Evolutionary conservation across 92 coral and sea anemone species (phyloP).

Genomic region (Pocillopora grandis): DNA sequence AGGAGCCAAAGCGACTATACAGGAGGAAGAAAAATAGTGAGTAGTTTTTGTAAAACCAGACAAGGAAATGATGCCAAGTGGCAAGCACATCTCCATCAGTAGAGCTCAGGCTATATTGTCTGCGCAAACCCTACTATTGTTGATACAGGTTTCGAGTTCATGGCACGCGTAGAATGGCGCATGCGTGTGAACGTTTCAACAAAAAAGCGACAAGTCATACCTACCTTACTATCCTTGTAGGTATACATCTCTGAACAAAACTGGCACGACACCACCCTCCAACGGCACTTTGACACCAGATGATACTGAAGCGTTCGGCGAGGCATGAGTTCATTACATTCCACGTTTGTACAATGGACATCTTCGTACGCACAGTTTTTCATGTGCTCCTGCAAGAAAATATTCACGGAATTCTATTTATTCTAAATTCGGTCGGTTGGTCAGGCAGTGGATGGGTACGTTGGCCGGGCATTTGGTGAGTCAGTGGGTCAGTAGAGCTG

Average conservation of each 20-base stretch:
- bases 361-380: conserved; percentile 95
- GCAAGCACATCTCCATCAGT: no score
- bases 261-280: conserved; percentile 93
- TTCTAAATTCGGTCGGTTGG: conserved; percentile 1
- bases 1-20: no score
- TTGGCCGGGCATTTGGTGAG: no score
- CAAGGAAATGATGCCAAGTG: no score
- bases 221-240: conserved; percentile 97
- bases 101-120: no score
- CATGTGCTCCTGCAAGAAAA: conserved; percentile 69
- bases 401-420: not conserved
- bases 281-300: conserved; percentile 91
- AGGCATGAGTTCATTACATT: conserved; percentile 88
- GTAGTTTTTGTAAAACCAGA: no score
- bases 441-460: not conserved
- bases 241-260: conserved; percentile 94
- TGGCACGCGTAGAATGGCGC: no score
- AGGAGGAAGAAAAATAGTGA: no score
- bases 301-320: conserved; percentile 91
- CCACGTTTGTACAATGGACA: conserved; percentile 89
- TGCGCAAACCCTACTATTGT: no score
- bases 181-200: not conserved
- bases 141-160: no score
- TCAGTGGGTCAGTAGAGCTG: not conserved
- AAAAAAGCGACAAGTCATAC: not conserved